Conservation (phyloP, 2,888 invertebrate species). For the Ypsolopha scabrella region DNA sequence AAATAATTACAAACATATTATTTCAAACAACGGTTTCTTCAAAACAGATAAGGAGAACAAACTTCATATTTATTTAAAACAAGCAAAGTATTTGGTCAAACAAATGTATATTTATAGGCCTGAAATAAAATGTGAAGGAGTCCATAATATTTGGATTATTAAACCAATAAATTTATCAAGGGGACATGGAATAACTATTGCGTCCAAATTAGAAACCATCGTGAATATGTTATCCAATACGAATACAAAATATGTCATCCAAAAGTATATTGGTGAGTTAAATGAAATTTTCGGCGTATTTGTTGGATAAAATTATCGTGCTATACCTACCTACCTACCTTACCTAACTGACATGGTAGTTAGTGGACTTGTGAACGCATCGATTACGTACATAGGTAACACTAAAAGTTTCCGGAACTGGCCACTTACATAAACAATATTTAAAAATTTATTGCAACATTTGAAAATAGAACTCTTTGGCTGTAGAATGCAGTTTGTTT, state of each 20-base stretch:
- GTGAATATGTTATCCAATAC: conserved; percentile 70
- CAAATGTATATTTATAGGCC: conserved; percentile 72
- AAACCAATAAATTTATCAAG: conserved; percentile 87
- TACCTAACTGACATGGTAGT: too few species aligned
- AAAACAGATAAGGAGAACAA: conserved; percentile 38
- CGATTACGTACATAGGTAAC: too few species aligned
- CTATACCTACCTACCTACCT: too few species aligned
- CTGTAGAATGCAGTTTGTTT: too few species aligned
- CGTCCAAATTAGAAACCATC: conserved; percentile 80
- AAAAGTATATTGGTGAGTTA: conserved; percentile 88
- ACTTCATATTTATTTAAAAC: conserved; percentile 39
- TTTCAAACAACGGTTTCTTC: conserved; percentile 69
- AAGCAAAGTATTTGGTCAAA: conserved; percentile 68
- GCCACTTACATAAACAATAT: too few species aligned
- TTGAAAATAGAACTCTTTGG: too few species aligned
- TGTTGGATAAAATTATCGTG: not conserved
- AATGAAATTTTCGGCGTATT: not conserved
- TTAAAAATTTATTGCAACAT: too few species aligned
- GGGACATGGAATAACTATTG: conserved; percentile 86
- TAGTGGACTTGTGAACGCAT: too few species aligned
- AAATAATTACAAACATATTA: conserved; percentile 73
- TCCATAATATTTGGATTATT: conserved; percentile 89
- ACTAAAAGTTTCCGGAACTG: too few species aligned
- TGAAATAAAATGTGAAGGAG: conserved; percentile 80
- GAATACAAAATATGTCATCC: conserved; percentile 80